Evolutionary conservation across 35 echinoderm and acorn worm species (phyloP).

Genomic region (Heliocidaris erythrogramma): DNA sequence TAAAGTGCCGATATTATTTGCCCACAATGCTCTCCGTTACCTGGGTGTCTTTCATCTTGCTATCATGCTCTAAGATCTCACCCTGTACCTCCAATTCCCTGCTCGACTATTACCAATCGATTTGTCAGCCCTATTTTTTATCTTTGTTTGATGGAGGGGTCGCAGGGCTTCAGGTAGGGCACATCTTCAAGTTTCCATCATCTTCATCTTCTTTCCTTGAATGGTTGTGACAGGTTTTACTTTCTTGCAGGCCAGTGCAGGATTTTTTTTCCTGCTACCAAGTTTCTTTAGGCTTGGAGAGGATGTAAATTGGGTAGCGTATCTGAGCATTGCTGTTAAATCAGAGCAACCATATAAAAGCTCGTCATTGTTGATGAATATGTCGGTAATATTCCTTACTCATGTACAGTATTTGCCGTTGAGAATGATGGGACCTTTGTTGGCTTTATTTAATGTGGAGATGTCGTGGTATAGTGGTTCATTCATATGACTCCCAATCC

Average conservation of each 20-base stretch:
- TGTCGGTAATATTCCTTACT: no score
- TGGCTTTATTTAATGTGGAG: no score
- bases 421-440: no score
- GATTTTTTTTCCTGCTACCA: neutral
- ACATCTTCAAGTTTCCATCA: neutral
- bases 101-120: neutral
- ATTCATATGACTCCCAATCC: no score
- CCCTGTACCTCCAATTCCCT: neutral
- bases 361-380: no score
- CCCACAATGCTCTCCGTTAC: neutral
- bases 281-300: neutral
- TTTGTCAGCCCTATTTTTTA: neutral
- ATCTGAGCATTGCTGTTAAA: neutral
- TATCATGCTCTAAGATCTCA: neutral
- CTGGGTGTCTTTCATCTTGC: neutral
- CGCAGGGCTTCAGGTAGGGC: neutral
- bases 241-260: neutral
- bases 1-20: slow-evolving; percentile 12
- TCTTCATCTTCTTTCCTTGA: neutral
- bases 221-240: neutral
- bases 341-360: no score
- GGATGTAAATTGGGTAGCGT: neutral
- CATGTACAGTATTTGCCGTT: no score
- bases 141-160: neutral
- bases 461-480: no score